These are phyloP conservation scores for Stenodema calcarata DNA, from an alignment of 2,888 invertebrate species.

Conservation along the genomic window DNA sequence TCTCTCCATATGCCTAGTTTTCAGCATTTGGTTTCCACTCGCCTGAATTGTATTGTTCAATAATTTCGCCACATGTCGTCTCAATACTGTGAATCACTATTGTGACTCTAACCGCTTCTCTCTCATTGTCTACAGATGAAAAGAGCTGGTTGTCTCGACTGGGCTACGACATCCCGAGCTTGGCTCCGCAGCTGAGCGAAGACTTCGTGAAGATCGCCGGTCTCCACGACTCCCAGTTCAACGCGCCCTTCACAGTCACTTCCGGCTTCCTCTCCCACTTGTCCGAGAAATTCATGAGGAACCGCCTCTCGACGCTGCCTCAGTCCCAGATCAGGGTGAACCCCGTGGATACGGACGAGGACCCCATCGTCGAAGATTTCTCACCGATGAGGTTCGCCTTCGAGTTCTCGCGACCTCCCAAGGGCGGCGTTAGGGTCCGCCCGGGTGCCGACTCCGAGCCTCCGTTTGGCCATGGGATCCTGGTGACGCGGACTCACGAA, in stretches of 20 bases:
- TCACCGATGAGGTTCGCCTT: constrained; percentile 52
- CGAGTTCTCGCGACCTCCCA: constrained; percentile 36
- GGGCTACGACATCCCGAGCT: constrained; percentile 83
- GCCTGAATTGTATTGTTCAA: too few relatives aligned
- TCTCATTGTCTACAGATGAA: constrained; percentile 71
- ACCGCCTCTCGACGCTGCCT: constrained; percentile 60
- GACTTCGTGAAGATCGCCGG: constrained; percentile 59
- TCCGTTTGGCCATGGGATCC: constrained; percentile 81
- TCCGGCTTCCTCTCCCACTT: constrained; percentile 81
- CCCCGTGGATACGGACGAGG: constrained; percentile 51
- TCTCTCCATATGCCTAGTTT: too few relatives aligned
- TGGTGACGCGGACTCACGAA: constrained; percentile 79
- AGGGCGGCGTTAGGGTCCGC: constrained; percentile 54
- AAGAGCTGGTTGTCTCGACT: constrained; percentile 83
- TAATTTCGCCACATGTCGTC: too few relatives aligned
- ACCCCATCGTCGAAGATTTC: constrained; percentile 47
- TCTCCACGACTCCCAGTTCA: constrained; percentile 60
- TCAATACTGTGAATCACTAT: too few relatives aligned
- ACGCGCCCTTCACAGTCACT: constrained; percentile 69
- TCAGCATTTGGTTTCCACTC: too few relatives aligned
- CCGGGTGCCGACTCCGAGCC: constrained; percentile 67
- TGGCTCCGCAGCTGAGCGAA: constrained; percentile 84
- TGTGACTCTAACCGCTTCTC: too few relatives aligned
- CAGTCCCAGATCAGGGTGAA: constrained; percentile 55
- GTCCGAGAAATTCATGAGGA: constrained; percentile 78